Conservation (phyloP, 2,888 invertebrate genomes). For the Augochlorella aurata region DNA sequence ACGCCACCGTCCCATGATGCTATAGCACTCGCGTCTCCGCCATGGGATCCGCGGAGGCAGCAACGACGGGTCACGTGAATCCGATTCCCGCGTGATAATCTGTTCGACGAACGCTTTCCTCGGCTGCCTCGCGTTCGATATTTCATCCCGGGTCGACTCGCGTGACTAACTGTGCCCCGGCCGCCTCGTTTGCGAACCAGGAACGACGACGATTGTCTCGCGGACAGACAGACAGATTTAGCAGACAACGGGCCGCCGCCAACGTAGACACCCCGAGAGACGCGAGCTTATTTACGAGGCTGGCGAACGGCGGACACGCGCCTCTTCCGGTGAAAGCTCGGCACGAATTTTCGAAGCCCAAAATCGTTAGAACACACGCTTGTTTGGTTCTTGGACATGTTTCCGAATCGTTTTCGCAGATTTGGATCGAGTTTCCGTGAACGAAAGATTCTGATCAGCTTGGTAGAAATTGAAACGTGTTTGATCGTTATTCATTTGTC, state of each 20-base stretch:
- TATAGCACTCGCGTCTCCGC: slow-evolving; percentile 6
- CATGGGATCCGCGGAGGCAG: slow-evolving; percentile 20
- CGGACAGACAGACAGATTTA: slow-evolving; percentile 56
- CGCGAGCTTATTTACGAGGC: slow-evolving; percentile 49
- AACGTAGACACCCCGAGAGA: slow-evolving; percentile 55
- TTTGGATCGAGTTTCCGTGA: not conserved
- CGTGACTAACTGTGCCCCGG: slow-evolving; percentile 46
- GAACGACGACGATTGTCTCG: slow-evolving; percentile 58
- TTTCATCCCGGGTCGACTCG: slow-evolving; percentile 51
- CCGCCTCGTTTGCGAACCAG: slow-evolving; percentile 51
- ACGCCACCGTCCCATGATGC: slow-evolving; percentile 23
- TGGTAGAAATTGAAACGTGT: not conserved
- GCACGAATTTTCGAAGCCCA: not conserved
- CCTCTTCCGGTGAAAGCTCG: slow-evolving; percentile 52
- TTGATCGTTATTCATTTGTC: too few relatives aligned
- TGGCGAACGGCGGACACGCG: slow-evolving; percentile 6
- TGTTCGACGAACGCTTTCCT: slow-evolving; percentile 55
- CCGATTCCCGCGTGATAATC: slow-evolving; percentile 57
- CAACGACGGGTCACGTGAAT: slow-evolving; percentile 46
- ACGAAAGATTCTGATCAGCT: not conserved
- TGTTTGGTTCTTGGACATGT: not conserved
- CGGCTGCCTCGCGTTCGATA: slow-evolving; percentile 52
- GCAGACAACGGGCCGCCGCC: slow-evolving; percentile 58
- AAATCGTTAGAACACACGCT: not conserved
- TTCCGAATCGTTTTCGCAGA: not conserved